Percentiles rank a stretch among this genome's conserved stretches.
phyloP scores from a whole-genome alignment of 2,888 invertebrate species.

The Trachelus stipa region DNA sequence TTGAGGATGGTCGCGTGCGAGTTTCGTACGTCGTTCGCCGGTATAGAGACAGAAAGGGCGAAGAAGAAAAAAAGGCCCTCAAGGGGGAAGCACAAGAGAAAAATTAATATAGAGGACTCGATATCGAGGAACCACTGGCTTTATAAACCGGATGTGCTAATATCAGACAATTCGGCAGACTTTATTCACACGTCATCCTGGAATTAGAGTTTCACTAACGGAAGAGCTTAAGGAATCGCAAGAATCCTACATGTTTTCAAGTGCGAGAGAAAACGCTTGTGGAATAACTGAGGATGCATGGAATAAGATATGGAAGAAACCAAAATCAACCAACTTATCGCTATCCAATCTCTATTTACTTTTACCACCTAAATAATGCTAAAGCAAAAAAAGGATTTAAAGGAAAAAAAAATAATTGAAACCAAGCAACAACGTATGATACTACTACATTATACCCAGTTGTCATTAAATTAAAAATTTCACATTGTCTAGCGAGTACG shows the following conservation, averaged over 20 bases:
- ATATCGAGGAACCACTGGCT: neutral
- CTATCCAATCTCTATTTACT: slow-evolving; percentile 15
- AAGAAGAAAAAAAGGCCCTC: neutral
- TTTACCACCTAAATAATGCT: slow-evolving; percentile 13
- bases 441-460: slow-evolving; percentile 56
- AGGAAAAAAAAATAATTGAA: slow-evolving; percentile 46
- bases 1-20: neutral
- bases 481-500: slow-evolving; percentile 61
- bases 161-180: neutral
- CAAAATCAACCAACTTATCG: slow-evolving; percentile 2
- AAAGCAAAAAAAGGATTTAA: slow-evolving; percentile 24
- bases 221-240: neutral
- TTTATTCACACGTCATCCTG: neutral
- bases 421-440: slow-evolving; percentile 16
- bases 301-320: neutral
- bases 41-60: neutral
- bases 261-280: neutral
- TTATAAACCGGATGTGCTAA: neutral
- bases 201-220: neutral
- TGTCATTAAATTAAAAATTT: slow-evolving; percentile 63
- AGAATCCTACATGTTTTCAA: neutral
- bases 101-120: neutral
- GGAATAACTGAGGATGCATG: too few species aligned
- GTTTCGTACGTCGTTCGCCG: neutral
- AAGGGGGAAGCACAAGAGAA: slow-evolving; percentile 1